Evolutionary conservation across 2,113 vertebrate genomes (phyloP), one percentile per base, ranked within the genome.

Genomic region (Nesogale talazaci): DNA sequence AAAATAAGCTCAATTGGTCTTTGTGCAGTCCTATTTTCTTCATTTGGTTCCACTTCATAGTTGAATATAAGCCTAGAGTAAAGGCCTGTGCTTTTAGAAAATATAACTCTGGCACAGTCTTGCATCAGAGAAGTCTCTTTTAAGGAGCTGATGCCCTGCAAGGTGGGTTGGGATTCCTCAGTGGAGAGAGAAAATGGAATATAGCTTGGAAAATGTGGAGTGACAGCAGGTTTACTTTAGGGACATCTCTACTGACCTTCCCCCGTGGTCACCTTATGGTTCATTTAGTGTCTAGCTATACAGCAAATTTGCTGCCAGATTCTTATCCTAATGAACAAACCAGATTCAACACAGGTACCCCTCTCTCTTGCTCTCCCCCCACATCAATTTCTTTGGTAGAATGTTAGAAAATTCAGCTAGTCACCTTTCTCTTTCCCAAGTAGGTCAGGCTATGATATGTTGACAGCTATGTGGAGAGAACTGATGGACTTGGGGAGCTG

Each of bases 1-100:
- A 95, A 96, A 95, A 95, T 96, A 95, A 95, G 77, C 12, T 59
- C 79, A 52, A 38, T 65, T 75, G 85, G 75, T 69, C 84, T 92
- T 89, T 92, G 79, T 22, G 75, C 22, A 93, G 87, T 31, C 65
- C 31, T 80, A 81, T 96, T 95, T 96, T 95, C 89, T 94, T 96
- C 94, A 88, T 94, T 96, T 96, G 79, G 92, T 95, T 95, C 92
- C 65, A 93, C 85, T 93, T 96, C 92, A 94, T 95, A 94, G 92
- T 86, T 94, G 96, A 96, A 91, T 91, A 86, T 83, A 86, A 92
- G n/a, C 82, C 91, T 46, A 78, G 82, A 91, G 59, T 77, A 63
- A 90, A 95, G 75, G 65, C 89, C 80, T 95, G 34, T 20, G 40
- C 42, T 95, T 95, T 94, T 76, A 77, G 83, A 87, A 96, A 94